Evolutionary conservation across 1,140 invertebrate species (phyloP), one percentile per base, ranked within the genome.

Genomic region (Lasioglossum albipes): DNA sequence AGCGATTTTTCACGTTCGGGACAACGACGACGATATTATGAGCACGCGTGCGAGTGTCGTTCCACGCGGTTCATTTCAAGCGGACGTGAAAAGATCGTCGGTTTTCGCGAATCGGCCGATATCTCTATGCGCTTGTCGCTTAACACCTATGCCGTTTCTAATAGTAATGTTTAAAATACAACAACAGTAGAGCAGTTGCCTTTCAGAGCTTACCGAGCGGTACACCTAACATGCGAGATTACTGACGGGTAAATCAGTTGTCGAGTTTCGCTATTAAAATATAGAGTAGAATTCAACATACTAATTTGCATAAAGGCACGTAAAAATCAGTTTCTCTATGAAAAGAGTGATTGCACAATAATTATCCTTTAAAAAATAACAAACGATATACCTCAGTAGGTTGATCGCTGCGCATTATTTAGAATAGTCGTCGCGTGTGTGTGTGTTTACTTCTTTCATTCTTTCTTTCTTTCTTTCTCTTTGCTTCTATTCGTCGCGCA

Each of bases 311-410:
- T 82, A 87, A 87, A 87, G 86, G 86, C 86, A 87, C 86, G 69
- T 87, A 87, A 87, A 87, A 87, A 84, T 84, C 62, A 80, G 86
- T 87, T 87, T 79, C 78, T 66, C 79, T 75, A 77, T 80, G 75
- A 87, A 87, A 84, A 82, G 86, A 86, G 75, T 42, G 71, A 87
- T 87, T 87, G 86, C 85, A 84, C 86, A 66, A 86, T 77, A 83
- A 84, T 70, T 49, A 49, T 49, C 71, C 54, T 75, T 70, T 20
- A 70, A 64, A 75, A 75, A 76, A 68, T 79, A 78, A 86, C 54
- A 81, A 86, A 86, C 68, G 74, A 68, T 83, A 68, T 79, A 77
- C 42, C 65, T 52, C 45, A 57, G 52, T 12, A 61, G 49, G 76
- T 72, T 74, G 13, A 68, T 66, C 79, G 82, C 75, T 84, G 85